A percentile compares a stretch with the other conserved stretches of the same genome.
phyloP scores from a whole-genome alignment of 2,113 vertebrate species.

The Aldabrachelys gigantea region DNA sequence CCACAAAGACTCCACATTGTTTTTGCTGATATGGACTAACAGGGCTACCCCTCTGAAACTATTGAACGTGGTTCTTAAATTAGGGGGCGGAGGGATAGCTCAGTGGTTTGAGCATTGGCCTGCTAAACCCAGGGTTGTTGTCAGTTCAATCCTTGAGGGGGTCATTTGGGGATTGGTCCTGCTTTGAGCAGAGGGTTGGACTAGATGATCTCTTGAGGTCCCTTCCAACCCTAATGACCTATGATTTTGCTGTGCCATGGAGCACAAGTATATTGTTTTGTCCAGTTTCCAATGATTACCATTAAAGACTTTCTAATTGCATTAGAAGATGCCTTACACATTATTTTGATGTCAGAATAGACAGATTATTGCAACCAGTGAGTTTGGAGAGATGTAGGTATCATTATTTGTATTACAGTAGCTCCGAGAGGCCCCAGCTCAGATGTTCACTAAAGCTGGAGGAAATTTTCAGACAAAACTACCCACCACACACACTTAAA shows the following conservation, averaged over 20 bases:
- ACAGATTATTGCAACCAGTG: background rate
- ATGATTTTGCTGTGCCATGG: background rate
- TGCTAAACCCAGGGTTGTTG: no score
- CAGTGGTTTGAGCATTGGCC: no score
- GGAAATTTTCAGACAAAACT: background rate
- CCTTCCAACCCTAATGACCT: no score
- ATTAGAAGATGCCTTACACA: background rate
- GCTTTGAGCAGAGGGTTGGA: no score
- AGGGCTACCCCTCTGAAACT: background rate
- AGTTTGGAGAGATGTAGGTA: background rate
- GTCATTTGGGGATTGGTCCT: no score
- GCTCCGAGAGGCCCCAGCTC: background rate
- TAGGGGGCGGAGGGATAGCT: no score
- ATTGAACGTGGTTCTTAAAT: background rate
- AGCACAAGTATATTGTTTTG: background rate
- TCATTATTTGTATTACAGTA: background rate
- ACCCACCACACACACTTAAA: background rate
- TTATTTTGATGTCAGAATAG: background rate
- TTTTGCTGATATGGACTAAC: no score
- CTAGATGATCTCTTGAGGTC: no score
- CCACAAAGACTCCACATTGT: no score
- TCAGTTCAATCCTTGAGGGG: no score
- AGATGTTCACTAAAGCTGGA: background rate
- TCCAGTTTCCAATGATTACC: background rate
- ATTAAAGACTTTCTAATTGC: background rate